Evolutionary conservation across 2,113 vertebrate species (phyloP), one percentile per base, ranked within the genome.

Genomic region (Rhabdornis inornatus): DNA sequence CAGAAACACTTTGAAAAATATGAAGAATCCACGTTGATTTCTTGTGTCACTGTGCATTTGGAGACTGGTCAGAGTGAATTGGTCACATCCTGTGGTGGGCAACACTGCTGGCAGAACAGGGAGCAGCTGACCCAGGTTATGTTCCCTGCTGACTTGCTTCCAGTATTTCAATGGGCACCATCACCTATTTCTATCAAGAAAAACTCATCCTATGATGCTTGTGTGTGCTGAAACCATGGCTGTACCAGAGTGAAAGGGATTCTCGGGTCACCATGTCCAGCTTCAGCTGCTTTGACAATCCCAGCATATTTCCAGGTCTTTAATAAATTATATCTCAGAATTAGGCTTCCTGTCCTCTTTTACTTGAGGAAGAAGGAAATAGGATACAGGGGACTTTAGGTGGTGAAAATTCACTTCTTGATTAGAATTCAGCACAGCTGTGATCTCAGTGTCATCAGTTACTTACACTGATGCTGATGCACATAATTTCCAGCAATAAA

Each of bases 361-460:
- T 33, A 55, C 37, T 65, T 77, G 59, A 74, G 49, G 44, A 91
- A 63, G 24, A 87, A 85, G n/a, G 42, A 89, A 77, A 86, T 56
- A 44, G 0, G 3, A 52, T 52, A 37, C 23, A 91, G 50, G 22
- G 11, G 30, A 71, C 39, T 91, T 84, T 18, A 74, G 52, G 18
- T 40, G 8, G 33, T 66, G 57, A 55, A 72, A 74, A 90, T 35
- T 35, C 10, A 82, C 47, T 92, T 93, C 63, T 74, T 80, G 3
- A 83, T 89, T 79, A 91, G 83, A 89, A 92, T 92, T 90, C 85
- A 76, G 64, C 78, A 44, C 53, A 91, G 83, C 75, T 91, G 39
- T 71, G 89, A 68, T 80, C 60, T 89, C 80, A 45, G 50, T 76
- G 49, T 71, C 59, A 69, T 55, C 61, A 80, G 27, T 84, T 92